phyloP scores from a whole-genome alignment of 1,140 invertebrate species.

The Drosophila seguyi region DNA sequence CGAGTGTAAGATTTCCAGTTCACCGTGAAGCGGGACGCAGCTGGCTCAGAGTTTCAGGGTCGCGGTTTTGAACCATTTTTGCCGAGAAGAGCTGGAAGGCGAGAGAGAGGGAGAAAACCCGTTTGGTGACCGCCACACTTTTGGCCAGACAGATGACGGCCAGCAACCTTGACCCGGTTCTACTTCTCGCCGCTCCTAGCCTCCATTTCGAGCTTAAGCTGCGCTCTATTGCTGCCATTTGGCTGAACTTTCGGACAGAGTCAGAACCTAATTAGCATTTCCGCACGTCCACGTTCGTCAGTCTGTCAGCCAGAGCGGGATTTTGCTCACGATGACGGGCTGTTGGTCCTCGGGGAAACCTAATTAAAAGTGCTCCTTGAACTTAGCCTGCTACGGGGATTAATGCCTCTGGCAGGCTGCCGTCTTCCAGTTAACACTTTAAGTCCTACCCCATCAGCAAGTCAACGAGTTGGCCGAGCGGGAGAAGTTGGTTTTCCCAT shows the following conservation, averaged over 20 bases:
- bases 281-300: slow-evolving; percentile 61
- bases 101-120: slow-evolving; percentile 42
- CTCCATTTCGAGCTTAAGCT: slow-evolving; percentile 37
- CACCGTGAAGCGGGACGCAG: slow-evolving; percentile 67
- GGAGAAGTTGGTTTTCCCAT: slow-evolving; percentile 5
- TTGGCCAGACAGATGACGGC: slow-evolving; percentile 49
- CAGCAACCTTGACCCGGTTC: slow-evolving; percentile 71
- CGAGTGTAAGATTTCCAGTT: slow-evolving; percentile 66
- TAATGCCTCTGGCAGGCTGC: slow-evolving; percentile 53
- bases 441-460: slow-evolving; percentile 48
- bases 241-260: slow-evolving; percentile 40
- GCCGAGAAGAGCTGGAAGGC: slow-evolving; percentile 36
- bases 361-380: slow-evolving; percentile 74
- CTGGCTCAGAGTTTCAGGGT: slow-evolving; percentile 53
- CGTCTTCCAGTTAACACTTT: slow-evolving; percentile 68
- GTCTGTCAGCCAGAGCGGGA: slow-evolving; percentile 30
- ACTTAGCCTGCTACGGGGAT: slow-evolving; percentile 46
- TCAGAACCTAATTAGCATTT: slow-evolving; percentile 72
- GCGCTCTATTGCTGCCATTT: slow-evolving; percentile 25
- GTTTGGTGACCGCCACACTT: slow-evolving; percentile 56
- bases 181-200: slow-evolving; percentile 51
- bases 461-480: background rate
- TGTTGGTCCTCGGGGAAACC: slow-evolving; percentile 42
- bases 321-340: slow-evolving; percentile 25
- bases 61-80: slow-evolving; percentile 61